phyloP scores from a whole-genome alignment of 2,113 vertebrate species.

The Apodemus speciosus region DNA sequence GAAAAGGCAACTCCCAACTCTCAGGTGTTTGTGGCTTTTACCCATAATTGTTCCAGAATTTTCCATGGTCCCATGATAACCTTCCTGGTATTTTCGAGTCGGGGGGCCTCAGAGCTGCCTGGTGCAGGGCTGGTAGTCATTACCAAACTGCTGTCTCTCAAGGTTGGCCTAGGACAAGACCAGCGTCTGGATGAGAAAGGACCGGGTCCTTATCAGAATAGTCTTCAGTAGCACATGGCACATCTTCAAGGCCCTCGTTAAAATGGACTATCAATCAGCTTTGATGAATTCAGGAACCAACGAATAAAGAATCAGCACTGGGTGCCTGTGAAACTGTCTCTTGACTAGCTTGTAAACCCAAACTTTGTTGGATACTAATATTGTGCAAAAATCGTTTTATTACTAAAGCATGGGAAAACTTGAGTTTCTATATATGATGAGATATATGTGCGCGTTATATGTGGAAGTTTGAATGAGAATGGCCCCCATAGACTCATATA shows the following conservation, averaged over 20 bases:
- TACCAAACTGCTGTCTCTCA: not conserved
- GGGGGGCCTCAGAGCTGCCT: not conserved
- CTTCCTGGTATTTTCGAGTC: not conserved
- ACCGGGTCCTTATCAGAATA: conserved; percentile 1
- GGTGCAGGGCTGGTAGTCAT: not conserved
- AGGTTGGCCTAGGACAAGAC: not conserved
- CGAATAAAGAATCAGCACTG: not conserved
- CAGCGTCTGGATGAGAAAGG: not conserved
- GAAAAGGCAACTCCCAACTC: not conserved
- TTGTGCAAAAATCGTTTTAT: conserved; percentile 14
- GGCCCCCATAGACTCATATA: not conserved
- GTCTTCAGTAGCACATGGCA: not conserved
- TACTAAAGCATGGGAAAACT: not conserved
- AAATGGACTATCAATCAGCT: not conserved
- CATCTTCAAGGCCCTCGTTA: not conserved
- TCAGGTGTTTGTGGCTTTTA: not conserved
- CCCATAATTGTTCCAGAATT: not conserved
- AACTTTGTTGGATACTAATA: not conserved
- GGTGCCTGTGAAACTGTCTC: not conserved
- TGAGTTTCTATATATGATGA: not conserved
- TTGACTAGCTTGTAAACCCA: not conserved
- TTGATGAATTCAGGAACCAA: not conserved
- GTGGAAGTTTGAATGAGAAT: not conserved
- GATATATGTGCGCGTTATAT: not conserved
- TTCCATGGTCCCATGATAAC: not conserved